A percentile compares a stretch with the other conserved stretches of the same genome.
These are phyloP conservation scores for Scolopax mira DNA, from an alignment of 2,113 vertebrate species.

Conservation along the genomic window DNA sequence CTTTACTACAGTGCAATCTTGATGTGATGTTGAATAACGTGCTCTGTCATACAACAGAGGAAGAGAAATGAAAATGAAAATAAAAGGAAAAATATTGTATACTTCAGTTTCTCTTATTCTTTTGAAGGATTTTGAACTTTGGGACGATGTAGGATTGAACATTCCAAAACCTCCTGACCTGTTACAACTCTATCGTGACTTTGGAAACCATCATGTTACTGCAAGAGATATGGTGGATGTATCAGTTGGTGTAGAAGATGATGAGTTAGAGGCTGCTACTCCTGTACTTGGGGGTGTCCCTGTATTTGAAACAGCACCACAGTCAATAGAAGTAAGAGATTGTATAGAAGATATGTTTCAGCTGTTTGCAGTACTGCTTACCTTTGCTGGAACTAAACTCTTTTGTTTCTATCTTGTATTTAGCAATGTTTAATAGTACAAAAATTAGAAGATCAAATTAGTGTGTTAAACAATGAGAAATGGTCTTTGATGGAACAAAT, in stretches of 20 bases:
- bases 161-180: conserved; percentile 96
- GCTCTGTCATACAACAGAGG: background rate
- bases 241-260: conserved; percentile 86
- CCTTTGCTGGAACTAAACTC: background rate
- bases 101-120: background rate
- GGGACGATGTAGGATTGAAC: conserved; percentile 98
- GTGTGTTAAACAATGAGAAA: conserved; percentile 90
- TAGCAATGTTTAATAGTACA: conserved; percentile 88
- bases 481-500: conserved; percentile 92
- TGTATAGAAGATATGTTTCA: background rate
- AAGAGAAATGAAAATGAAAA: background rate
- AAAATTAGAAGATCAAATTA: conserved; percentile 95
- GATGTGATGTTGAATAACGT: background rate
- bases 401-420: conserved; percentile 65
- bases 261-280: conserved; percentile 80
- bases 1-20: background rate
- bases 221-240: conserved; percentile 82
- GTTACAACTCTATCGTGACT: conserved; percentile 92
- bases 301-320: conserved; percentile 66
- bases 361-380: background rate
- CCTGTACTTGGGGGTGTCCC: conserved; percentile 54
- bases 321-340: conserved; percentile 72
- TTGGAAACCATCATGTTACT: conserved; percentile 80
- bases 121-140: conserved; percentile 96
- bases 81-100: background rate